Evolutionary conservation across 53 echinoderm and acorn worm species (phyloP).

Genomic region (Paracentrotus lividus): DNA sequence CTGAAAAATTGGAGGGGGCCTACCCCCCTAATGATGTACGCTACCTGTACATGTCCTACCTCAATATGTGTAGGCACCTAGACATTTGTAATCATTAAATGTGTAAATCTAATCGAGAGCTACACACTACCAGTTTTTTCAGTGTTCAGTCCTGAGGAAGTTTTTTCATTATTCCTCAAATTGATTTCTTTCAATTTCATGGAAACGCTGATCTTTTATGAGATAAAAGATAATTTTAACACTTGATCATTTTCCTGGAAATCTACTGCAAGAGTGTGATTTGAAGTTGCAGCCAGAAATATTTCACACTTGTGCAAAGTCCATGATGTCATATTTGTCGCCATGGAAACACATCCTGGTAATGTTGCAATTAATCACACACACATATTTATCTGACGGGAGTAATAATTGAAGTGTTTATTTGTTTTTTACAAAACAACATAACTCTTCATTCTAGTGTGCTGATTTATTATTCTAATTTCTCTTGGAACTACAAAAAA

Average conservation of each 20-base stretch:
- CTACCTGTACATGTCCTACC: too few species aligned
- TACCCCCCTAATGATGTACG: too few species aligned
- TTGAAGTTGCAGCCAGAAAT: not conserved
- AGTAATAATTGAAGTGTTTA: not conserved
- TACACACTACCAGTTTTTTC: too few species aligned
- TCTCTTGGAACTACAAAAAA: too few species aligned
- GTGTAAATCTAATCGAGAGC: too few species aligned
- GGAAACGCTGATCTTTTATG: not conserved
- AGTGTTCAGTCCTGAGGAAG: too few species aligned
- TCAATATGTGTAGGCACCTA: too few species aligned
- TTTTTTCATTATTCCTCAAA: too few species aligned
- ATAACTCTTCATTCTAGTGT: not conserved
- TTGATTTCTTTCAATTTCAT: not conserved
- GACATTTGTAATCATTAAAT: too few species aligned
- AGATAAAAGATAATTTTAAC: not conserved
- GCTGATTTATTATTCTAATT: not conserved
- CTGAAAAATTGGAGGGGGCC: too few species aligned
- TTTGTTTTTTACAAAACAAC: not conserved
- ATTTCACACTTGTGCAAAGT: not conserved
- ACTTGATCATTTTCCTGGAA: not conserved
- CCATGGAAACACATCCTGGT: constrained; percentile 40
- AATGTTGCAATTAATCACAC: not conserved
- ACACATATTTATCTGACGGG: not conserved
- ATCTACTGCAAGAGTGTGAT: not conserved
- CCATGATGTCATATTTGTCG: constrained; percentile 8